Evolutionary conservation across 2,888 invertebrate genomes (phyloP).

Genomic region (Macrosiphum euphorbiae): DNA sequence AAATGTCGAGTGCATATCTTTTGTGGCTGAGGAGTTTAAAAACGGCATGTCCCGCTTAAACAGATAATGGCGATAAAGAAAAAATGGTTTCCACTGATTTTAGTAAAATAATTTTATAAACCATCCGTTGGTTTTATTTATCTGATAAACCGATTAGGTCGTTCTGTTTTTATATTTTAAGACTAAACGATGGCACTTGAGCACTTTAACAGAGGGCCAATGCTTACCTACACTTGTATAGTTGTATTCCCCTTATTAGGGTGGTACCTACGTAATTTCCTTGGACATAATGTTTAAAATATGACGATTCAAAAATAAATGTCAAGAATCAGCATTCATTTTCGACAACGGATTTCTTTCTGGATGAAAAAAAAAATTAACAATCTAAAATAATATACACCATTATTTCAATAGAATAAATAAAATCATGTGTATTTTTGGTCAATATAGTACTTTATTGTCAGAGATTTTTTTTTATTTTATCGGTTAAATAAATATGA

Average conservation of each 20-base stretch:
- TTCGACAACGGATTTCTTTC: neutral
- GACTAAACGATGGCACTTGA: neutral
- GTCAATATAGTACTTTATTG: neutral
- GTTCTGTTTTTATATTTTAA: neutral
- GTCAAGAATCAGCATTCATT: neutral
- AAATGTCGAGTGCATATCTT: conserved; percentile 41
- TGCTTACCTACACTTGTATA: neutral
- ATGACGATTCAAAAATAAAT: neutral
- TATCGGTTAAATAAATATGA: neutral
- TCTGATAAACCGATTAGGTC: neutral
- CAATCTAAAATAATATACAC: neutral
- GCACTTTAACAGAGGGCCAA: neutral
- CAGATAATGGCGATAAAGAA: neutral
- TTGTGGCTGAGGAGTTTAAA: conserved; percentile 6
- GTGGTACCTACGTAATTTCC: neutral
- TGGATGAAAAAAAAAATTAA: neutral
- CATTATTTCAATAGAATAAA: neutral
- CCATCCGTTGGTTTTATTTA: neutral
- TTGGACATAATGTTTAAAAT: neutral
- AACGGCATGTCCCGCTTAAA: neutral
- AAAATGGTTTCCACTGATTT: neutral
- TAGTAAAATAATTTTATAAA: neutral
- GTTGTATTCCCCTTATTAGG: neutral
- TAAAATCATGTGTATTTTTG: neutral
- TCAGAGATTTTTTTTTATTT: neutral